These are phyloP conservation scores for Pangasius djambal DNA, from an alignment of 2,797 vertebrate genomes.

Conservation along the genomic window DNA sequence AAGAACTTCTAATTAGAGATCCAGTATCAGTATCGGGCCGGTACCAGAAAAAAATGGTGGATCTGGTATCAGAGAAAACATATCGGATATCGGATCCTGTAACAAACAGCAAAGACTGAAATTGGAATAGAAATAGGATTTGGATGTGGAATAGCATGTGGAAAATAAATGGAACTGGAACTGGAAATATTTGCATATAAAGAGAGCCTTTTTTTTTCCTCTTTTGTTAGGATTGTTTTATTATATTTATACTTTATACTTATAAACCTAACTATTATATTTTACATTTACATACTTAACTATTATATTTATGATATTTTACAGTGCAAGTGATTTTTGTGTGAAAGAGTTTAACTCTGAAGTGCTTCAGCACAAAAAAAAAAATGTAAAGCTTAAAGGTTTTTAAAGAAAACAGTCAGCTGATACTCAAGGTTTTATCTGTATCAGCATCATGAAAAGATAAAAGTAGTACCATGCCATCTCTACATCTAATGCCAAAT, in stretches of 20 bases:
- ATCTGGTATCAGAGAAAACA: neutral
- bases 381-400: neutral
- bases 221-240: neutral
- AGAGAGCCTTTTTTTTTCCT: neutral
- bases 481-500: neutral
- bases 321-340: neutral
- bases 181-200: neutral
- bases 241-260: neutral
- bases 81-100: neutral
- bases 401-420: neutral
- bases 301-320: neutral
- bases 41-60: neutral
- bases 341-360: neutral
- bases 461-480: neutral
- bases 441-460: neutral
- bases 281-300: neutral
- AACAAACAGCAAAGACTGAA: neutral
- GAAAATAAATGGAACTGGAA: neutral
- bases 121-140: neutral
- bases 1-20: constrained; percentile 2
- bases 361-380: neutral
- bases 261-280: neutral
- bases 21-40: neutral
- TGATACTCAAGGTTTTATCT: neutral
- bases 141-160: neutral